These are phyloP conservation scores for Phragmatobia fuliginosa DNA, from an alignment of 2,888 invertebrate species.

Conservation along the genomic window DNA sequence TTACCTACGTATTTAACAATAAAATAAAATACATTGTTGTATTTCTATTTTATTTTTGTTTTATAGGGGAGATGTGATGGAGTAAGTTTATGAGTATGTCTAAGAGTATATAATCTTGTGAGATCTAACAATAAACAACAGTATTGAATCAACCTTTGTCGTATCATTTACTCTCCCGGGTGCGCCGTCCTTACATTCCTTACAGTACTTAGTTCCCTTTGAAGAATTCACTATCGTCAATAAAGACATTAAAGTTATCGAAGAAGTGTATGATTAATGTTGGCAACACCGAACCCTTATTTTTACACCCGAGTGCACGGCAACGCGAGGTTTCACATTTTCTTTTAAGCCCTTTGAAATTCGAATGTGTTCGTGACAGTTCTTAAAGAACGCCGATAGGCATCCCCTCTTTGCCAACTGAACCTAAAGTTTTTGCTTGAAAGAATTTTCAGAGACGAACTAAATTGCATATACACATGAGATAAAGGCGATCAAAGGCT, in stretches of 20 bases:
- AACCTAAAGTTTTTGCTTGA: slow-evolving; percentile 25
- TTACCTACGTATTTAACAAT: too few relatives aligned
- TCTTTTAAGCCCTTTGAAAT: slow-evolving; percentile 38
- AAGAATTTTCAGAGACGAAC: slow-evolving; percentile 11
- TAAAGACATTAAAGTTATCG: not conserved
- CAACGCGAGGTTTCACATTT: slow-evolving; percentile 20
- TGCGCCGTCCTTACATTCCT: too few relatives aligned
- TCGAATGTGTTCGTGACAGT: slow-evolving; percentile 22
- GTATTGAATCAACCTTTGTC: too few relatives aligned
- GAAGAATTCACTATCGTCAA: not conserved
- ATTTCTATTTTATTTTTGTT: too few relatives aligned
- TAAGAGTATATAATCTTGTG: too few relatives aligned
- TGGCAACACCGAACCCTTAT: slow-evolving; percentile 16
- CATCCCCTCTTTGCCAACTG: slow-evolving; percentile 27
- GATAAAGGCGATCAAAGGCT: not conserved
- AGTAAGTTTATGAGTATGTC: too few relatives aligned
- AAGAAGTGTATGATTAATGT: not conserved
- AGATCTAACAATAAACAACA: too few relatives aligned
- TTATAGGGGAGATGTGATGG: too few relatives aligned
- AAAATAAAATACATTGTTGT: too few relatives aligned
- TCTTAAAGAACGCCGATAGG: slow-evolving; percentile 39
- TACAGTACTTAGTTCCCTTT: not conserved
- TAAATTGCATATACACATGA: not conserved
- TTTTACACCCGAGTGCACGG: slow-evolving; percentile 18
- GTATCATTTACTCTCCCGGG: too few relatives aligned